Evolutionary conservation across 2,797 vertebrate genomes (phyloP).

Genomic region (Picus viridis): DNA sequence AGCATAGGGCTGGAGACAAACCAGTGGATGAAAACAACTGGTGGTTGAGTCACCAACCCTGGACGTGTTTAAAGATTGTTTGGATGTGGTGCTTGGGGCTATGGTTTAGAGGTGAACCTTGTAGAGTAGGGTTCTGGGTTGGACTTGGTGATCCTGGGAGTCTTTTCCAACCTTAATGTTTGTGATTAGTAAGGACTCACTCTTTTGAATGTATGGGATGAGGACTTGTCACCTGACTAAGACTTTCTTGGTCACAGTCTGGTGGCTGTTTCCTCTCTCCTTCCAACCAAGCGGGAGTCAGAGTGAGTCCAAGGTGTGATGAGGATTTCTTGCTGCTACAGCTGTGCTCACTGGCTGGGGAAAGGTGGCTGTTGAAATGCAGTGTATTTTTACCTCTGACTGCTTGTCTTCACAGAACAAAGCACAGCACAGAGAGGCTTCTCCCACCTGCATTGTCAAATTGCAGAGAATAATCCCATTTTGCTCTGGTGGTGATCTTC

Average conservation of each 20-base stretch:
- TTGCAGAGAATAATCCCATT: neutral
- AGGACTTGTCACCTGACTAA: neutral
- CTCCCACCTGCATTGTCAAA: neutral
- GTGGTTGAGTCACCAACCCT: too few species aligned
- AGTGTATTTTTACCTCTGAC: neutral
- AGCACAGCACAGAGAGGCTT: neutral
- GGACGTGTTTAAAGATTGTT: too few species aligned
- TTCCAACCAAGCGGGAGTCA: neutral
- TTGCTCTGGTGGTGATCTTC: neutral
- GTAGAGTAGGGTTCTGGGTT: too few species aligned
- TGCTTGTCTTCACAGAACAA: neutral
- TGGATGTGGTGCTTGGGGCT: too few species aligned
- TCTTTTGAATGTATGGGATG: neutral
- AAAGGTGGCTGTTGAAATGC: neutral
- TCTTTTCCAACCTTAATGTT: too few species aligned
- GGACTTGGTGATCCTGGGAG: too few species aligned
- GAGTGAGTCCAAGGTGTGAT: neutral
- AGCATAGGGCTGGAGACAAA: neutral
- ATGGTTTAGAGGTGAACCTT: too few species aligned
- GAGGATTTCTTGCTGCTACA: neutral
- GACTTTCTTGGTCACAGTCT: neutral
- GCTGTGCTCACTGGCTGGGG: too few species aligned
- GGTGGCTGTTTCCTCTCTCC: neutral
- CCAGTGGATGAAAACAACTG: neutral
- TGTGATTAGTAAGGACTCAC: neutral